Evolutionary conservation across 2,797 vertebrate genomes (phyloP).

Genomic region (Onychomys arenicola): DNA sequence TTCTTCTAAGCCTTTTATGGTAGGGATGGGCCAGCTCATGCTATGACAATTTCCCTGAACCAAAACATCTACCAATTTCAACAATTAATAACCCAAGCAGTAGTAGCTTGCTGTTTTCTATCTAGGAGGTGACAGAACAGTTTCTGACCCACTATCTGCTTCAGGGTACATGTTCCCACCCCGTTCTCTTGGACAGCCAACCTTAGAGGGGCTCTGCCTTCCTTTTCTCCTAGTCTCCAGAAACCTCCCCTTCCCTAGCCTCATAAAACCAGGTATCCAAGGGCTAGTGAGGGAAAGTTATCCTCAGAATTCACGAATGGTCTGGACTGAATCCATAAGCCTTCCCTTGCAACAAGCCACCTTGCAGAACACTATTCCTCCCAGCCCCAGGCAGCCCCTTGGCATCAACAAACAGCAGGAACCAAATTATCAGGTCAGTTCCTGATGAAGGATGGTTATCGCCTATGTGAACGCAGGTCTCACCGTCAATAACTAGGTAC

Average conservation of each 20-base stretch:
- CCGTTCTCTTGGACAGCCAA: neutral
- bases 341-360: neutral
- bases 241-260: neutral
- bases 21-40: neutral
- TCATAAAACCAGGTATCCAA: slow-evolving; percentile 13
- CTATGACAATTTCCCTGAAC: neutral
- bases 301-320: neutral
- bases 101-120: neutral
- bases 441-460: slow-evolving; percentile 65
- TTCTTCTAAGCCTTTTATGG: neutral
- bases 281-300: neutral
- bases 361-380: neutral
- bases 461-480: neutral
- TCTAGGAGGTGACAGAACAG: neutral
- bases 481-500: slow-evolving; percentile 14
- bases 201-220: neutral
- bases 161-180: neutral
- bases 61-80: slow-evolving; percentile 23
- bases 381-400: neutral
- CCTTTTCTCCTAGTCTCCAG: neutral
- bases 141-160: neutral
- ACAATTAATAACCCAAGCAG: neutral
- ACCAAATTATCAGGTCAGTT: slow-evolving; percentile 61
- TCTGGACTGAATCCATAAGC: neutral
- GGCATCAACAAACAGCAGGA: slow-evolving; percentile 45